Evolutionary conservation across 2,888 invertebrate genomes (phyloP).

Genomic region (Cephus runcator): DNA sequence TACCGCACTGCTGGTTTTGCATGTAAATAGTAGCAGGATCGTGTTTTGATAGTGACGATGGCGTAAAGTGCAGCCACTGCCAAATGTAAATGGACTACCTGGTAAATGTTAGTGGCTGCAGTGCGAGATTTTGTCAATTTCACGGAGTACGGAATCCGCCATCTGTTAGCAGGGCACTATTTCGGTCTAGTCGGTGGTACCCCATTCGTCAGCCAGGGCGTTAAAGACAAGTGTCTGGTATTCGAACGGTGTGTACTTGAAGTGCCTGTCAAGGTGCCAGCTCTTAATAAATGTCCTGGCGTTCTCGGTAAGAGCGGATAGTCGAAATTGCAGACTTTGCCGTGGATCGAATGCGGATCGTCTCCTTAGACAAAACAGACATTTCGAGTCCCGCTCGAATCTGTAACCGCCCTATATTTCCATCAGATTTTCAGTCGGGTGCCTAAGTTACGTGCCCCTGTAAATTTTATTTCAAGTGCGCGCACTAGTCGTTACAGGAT

Average conservation of each 20-base stretch:
- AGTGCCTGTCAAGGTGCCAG: constrained; percentile 54
- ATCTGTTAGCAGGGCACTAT: constrained; percentile 37
- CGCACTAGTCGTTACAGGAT: neutral
- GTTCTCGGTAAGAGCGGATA: neutral
- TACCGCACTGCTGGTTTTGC: neutral
- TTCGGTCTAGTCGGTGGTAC: constrained; percentile 42
- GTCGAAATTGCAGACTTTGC: neutral
- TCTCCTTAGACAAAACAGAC: neutral
- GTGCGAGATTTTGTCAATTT: constrained; percentile 13
- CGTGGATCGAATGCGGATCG: neutral
- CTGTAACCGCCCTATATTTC: neutral
- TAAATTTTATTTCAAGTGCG: neutral
- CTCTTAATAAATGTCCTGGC: constrained; percentile 55
- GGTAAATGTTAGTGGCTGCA: neutral
- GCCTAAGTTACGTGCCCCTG: neutral
- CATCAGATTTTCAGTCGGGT: neutral
- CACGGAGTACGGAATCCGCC: constrained; percentile 15
- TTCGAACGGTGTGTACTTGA: constrained; percentile 40
- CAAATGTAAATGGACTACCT: neutral
- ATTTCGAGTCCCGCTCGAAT: neutral
- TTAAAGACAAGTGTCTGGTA: constrained; percentile 48
- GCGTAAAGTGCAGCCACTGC: neutral
- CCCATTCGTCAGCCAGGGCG: constrained; percentile 54
- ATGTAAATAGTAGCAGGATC: neutral
- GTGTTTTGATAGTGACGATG: neutral